Conservation (phyloP, 2,888 invertebrate species). For the Ectropis crepuscularia region DNA sequence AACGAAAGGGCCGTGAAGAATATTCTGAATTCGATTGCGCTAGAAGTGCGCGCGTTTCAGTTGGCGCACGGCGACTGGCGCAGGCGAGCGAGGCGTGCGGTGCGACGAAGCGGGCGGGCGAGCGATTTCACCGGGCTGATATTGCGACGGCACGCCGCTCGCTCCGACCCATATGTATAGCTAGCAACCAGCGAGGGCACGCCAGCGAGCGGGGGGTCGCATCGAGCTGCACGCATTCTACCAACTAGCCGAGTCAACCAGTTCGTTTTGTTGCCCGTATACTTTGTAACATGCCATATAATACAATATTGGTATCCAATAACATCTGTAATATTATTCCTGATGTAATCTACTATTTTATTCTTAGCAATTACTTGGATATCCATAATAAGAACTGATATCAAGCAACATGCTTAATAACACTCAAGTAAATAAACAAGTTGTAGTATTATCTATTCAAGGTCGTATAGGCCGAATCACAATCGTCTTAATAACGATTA, state of each 20-base stretch:
- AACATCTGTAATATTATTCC: slow-evolving; percentile 4
- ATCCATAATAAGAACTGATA: neutral
- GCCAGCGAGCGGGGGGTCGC: slow-evolving; percentile 76
- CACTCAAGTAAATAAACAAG: slow-evolving; percentile 26
- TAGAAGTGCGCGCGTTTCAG: slow-evolving; percentile 84
- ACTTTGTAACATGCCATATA: slow-evolving; percentile 41
- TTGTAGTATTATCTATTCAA: slow-evolving; percentile 14
- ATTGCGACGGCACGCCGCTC: slow-evolving; percentile 81
- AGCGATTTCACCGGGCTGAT: slow-evolving; percentile 84
- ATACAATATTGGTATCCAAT: slow-evolving; percentile 17
- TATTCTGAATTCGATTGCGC: slow-evolving; percentile 78
- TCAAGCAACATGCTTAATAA: slow-evolving; percentile 15
- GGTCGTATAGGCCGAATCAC: slow-evolving; percentile 9
- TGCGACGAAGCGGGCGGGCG: slow-evolving; percentile 81
- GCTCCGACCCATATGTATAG: slow-evolving; percentile 80
- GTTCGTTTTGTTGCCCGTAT: slow-evolving; percentile 60
- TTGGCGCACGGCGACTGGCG: slow-evolving; percentile 84
- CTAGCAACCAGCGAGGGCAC: slow-evolving; percentile 74
- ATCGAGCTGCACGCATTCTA: slow-evolving; percentile 74
- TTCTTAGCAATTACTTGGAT: slow-evolving; percentile 1
- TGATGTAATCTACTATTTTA: slow-evolving; percentile 17
- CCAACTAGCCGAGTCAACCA: slow-evolving; percentile 68
- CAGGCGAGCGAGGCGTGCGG: slow-evolving; percentile 81
- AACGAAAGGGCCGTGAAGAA: slow-evolving; percentile 67
- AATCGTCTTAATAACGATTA: slow-evolving; percentile 3